Conservation (phyloP, 1,140 invertebrate species). For the Apocrypta bakeri region DNA sequence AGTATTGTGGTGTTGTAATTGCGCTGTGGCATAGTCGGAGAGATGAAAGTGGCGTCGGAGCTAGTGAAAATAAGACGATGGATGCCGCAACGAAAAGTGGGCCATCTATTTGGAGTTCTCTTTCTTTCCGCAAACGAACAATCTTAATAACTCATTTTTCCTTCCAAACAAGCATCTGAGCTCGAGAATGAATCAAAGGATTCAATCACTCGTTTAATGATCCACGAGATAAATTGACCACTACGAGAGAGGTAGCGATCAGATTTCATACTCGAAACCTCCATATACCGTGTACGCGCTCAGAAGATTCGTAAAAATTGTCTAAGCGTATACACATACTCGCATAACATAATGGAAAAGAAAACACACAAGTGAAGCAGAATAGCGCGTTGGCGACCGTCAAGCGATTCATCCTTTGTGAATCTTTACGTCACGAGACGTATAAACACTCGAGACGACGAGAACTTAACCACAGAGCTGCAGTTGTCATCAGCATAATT, state of each 20-base stretch:
- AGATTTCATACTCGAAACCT: not conserved
- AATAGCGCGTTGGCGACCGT: not conserved
- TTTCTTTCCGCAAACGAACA: not conserved
- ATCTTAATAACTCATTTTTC: not conserved
- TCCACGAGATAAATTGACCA: not conserved
- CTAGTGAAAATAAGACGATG: not conserved
- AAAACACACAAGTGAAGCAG: not conserved
- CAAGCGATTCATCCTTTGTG: not conserved
- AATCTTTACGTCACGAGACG: not conserved
- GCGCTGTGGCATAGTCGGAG: not conserved
- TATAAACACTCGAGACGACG: slow-evolving; percentile 16
- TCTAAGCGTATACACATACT: no score
- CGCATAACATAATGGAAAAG: not conserved
- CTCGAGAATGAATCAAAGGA: not conserved
- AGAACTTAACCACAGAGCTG: not conserved
- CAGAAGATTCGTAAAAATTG: not conserved
- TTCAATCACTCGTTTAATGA: not conserved
- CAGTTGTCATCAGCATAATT: not conserved
- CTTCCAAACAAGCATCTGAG: not conserved
- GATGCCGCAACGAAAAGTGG: not conserved
- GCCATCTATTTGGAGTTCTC: not conserved
- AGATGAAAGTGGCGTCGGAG: not conserved
- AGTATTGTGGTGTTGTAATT: not conserved
- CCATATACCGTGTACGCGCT: no score
- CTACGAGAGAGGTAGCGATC: not conserved